These are phyloP conservation scores for Poecilia latipinna DNA, from an alignment of 2,113 vertebrate species.

Conservation along the genomic window DNA sequence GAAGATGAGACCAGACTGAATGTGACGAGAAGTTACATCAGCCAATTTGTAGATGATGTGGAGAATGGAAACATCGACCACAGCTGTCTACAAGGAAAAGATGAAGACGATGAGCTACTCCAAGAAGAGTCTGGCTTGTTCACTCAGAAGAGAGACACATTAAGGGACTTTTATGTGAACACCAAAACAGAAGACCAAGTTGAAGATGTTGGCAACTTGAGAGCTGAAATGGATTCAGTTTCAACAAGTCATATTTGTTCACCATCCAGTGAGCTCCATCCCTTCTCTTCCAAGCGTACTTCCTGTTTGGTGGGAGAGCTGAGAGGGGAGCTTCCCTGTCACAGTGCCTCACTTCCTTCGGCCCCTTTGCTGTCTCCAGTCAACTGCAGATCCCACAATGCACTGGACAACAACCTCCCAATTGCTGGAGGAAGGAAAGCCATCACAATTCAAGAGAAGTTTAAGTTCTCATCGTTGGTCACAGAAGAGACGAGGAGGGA, in stretches of 20 bases:
- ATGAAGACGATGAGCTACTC: constrained; percentile 77
- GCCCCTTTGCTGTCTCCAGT: constrained; percentile 60
- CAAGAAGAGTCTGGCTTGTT: constrained; percentile 76
- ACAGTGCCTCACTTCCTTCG: constrained; percentile 59
- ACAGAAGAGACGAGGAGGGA: constrained; percentile 71
- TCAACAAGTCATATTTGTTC: constrained; percentile 61
- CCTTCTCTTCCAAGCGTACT: constrained; percentile 37
- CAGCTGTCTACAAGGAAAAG: constrained; percentile 60
- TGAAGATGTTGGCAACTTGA: constrained; percentile 68
- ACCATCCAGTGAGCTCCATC: constrained; percentile 44
- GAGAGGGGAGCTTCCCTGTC: constrained; percentile 80
- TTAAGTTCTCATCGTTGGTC: constrained; percentile 70
- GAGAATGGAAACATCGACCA: constrained; percentile 94
- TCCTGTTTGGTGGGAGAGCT: constrained; percentile 79
- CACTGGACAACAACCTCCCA: not conserved
- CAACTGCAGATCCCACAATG: constrained; percentile 49
- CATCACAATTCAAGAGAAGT: constrained; percentile 72
- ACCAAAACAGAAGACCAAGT: constrained; percentile 66
- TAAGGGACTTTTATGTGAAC: constrained; percentile 63
- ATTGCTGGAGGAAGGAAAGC: constrained; percentile 45
- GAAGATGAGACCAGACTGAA: constrained; percentile 54
- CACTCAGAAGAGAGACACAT: constrained; percentile 72
- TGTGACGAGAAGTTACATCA: constrained; percentile 72
- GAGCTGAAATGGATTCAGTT: constrained; percentile 63
- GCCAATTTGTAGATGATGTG: constrained; percentile 89